These are phyloP conservation scores for Prionailurus viverrinus DNA, from an alignment of 2,113 vertebrate species.

Conservation along the genomic window DNA sequence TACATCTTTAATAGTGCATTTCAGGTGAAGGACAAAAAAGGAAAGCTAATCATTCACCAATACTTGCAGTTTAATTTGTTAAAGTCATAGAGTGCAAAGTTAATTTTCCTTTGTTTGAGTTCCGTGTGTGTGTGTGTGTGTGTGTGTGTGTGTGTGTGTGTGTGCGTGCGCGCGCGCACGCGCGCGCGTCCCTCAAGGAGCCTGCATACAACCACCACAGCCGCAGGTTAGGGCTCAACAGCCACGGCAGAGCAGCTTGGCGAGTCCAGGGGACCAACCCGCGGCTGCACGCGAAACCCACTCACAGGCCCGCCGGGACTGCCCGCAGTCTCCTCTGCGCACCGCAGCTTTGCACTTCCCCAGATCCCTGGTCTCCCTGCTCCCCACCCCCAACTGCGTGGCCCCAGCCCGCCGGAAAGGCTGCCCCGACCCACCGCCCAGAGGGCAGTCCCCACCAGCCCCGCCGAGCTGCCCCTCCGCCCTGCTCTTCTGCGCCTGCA, in stretches of 20 bases:
- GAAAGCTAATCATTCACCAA: conserved; percentile 1
- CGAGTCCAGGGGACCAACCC: not conserved
- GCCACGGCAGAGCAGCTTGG: not conserved
- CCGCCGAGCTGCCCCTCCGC: not conserved
- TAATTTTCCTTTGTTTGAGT: conserved; percentile 79
- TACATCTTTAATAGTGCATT: not conserved
- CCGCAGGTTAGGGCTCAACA: not conserved
- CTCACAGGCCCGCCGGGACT: not conserved
- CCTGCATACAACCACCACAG: not conserved
- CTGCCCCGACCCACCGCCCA: not conserved
- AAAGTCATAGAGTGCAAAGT: conserved; percentile 36
- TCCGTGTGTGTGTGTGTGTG: not conserved
- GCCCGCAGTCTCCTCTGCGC: not conserved
- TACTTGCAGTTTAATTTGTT: conserved; percentile 12
- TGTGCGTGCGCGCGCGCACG: not conserved
- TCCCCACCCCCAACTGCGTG: conserved; percentile 67
- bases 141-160: not conserved
- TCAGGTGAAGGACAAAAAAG: not conserved
- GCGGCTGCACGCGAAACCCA: not conserved
- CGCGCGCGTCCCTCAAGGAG: not conserved
- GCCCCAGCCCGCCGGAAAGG: conserved; percentile 47
- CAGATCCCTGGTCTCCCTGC: not conserved
- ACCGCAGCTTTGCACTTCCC: not conserved
- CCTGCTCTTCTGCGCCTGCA: not conserved
- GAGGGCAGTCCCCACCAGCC: not conserved